Evolutionary conservation across 2,888 invertebrate species (phyloP).

Genomic region (Druceiella hillmani): DNA sequence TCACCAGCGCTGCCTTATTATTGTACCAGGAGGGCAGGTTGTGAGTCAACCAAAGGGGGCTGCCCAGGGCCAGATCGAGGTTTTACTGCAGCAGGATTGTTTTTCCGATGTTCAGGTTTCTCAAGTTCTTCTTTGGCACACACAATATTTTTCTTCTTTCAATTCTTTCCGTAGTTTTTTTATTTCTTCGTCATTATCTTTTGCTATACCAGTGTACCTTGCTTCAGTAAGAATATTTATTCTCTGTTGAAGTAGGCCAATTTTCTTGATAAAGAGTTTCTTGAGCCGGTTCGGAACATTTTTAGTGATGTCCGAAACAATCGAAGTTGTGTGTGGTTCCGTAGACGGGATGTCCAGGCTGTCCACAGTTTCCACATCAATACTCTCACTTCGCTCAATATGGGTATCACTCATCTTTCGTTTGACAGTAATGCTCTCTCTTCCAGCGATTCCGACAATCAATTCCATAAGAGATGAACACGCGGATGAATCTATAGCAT

Average conservation of each 20-base stretch:
- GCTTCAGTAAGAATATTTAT: slow-evolving; percentile 20
- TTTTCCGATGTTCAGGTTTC: slow-evolving; percentile 19
- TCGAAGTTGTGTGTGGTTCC: slow-evolving; percentile 16
- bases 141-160: slow-evolving; percentile 19
- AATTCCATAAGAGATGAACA: slow-evolving; percentile 13
- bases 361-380: slow-evolving; percentile 15
- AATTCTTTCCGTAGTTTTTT: slow-evolving; percentile 19
- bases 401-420: slow-evolving; percentile 18
- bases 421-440: slow-evolving; percentile 16
- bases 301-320: slow-evolving; percentile 20
- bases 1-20: too few species aligned
- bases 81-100: slow-evolving; percentile 17
- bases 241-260: slow-evolving; percentile 19
- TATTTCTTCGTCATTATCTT: slow-evolving; percentile 20
- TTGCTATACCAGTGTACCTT: slow-evolving; percentile 17
- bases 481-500: too few species aligned
- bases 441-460: slow-evolving; percentile 17
- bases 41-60: slow-evolving; percentile 14
- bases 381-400: too few species aligned
- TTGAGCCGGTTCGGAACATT: slow-evolving; percentile 16
- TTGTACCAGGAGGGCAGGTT: too few species aligned
- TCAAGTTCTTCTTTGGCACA: slow-evolving; percentile 19
- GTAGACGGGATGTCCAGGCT: slow-evolving; percentile 13
- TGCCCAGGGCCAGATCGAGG: slow-evolving; percentile 24
- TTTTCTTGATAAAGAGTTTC: too few species aligned